These are phyloP conservation scores for Brachyopa scutellaris DNA, from an alignment of 2,888 invertebrate genomes.

Conservation along the genomic window DNA sequence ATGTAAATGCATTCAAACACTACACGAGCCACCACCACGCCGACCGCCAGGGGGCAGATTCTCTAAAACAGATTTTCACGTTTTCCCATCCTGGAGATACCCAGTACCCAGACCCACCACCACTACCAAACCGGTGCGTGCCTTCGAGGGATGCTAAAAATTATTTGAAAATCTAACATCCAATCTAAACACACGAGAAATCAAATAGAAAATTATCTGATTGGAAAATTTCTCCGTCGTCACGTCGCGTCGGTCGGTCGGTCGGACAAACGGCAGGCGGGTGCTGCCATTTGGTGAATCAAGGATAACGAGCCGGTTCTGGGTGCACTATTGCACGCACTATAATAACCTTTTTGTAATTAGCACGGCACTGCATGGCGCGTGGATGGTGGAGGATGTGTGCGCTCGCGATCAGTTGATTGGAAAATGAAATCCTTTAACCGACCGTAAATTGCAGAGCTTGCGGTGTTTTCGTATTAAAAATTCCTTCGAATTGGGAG, in stretches of 20 bases:
- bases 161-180: conserved; percentile 45
- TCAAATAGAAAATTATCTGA: conserved; percentile 69
- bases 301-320: conserved; percentile 2
- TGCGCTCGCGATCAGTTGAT: conserved; percentile 23
- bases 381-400: not conserved
- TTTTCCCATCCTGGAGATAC: not conserved
- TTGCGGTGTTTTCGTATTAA: conserved; percentile 31
- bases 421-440: conserved; percentile 47
- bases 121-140: too few species aligned
- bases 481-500: not conserved
- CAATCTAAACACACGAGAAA: conserved; percentile 58
- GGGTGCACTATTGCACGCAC: conserved; percentile 26
- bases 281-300: conserved; percentile 29
- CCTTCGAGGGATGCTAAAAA: not conserved
- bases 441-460: conserved; percentile 13
- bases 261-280: not conserved
- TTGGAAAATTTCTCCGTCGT: conserved; percentile 52
- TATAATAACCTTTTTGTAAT: conserved; percentile 64
- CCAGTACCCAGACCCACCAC: too few species aligned
- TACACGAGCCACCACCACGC: not conserved
- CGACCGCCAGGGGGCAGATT: conserved; percentile 2
- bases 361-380: conserved; percentile 43
- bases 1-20: conserved; percentile 66
- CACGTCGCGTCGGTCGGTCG: not conserved
- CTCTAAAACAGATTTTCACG: conserved; percentile 26